Base-by-base conservation (phyloP, 2,797 vertebrate species). In the Columba guinea region DNA sequence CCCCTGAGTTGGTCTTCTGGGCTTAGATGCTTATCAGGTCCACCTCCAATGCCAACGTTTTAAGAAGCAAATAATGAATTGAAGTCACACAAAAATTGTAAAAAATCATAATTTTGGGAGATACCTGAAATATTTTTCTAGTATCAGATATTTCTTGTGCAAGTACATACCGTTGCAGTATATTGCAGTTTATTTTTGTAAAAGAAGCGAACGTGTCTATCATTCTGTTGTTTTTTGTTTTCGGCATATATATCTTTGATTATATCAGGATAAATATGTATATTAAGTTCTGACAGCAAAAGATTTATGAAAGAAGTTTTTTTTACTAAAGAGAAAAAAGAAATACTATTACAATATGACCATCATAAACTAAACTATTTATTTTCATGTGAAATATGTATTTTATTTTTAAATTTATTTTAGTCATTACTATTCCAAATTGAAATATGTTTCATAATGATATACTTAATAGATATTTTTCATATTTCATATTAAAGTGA, bases 1-100 rank as follows among this genome's bases (percentile, higher is more conserved):
- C 4, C 20, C 7, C 11, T 56, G 24, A 62, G 51, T 17, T 37
- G 21, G 10, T 53, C 18, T 49, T 76, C 19, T 73, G 16, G 30
- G 55, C 8, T 83, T 7, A 41, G 13, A 3, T 52, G 7, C 11
- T 83, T 52, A 35, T 39, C 8, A 53, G 77, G 24, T 80, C 34
- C 41, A 81, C 30, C 39, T 89, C 62, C 87, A 81, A 89, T 81
- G 87, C 37, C 41, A 56, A 37, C 71, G 51, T 87, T 58, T 92
- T 53, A 82, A 92, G 35, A 28, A 56, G 8, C 76, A 91, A 71
- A 80, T 7, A 51, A 71, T n/a, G 4, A 3, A 24, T 34, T 34
- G 7, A 65, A 56, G 19, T 56, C 9, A 84, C 8, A 51, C 3
- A n/a, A 46, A 70, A 51, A 32, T 3, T 37, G n/a, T 37, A 30